These are phyloP conservation scores for Mormyrops attenuatus DNA, from an alignment of 2,797 vertebrate species.

Conservation along the genomic window DNA sequence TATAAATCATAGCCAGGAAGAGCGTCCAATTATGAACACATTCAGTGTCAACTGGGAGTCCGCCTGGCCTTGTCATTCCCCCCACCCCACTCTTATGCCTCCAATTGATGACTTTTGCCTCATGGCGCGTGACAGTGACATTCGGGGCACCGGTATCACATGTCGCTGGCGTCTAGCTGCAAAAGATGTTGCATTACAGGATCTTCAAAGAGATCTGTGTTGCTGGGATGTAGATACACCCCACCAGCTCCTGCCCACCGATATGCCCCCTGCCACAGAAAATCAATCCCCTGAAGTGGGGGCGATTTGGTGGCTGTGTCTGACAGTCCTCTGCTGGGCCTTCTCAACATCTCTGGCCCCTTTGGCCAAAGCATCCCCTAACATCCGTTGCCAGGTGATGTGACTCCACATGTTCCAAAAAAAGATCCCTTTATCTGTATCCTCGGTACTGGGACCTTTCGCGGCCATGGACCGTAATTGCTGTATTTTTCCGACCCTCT, in stretches of 20 bases:
- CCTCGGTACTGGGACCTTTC: not conserved
- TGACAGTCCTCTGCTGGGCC: not conserved
- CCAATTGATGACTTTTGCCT: not conserved
- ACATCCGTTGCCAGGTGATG: not conserved
- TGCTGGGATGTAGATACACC: not conserved
- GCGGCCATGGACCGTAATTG: not conserved
- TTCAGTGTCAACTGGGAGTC: not conserved
- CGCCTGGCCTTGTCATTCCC: not conserved
- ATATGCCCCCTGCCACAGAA: slow-evolving; percentile 18
- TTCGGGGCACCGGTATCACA: not conserved
- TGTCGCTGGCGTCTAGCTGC: not conserved
- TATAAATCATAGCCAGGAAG: not conserved
- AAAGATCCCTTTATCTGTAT: not conserved
- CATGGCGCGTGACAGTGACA: not conserved
- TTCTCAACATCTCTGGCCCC: not conserved
- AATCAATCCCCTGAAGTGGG: not conserved
- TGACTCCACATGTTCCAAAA: not conserved
- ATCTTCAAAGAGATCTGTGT: slow-evolving; percentile 11
- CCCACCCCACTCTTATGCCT: not conserved
- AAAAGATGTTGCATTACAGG: not conserved
- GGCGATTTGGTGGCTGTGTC: not conserved
- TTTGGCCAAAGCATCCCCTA: not conserved
- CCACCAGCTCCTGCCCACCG: not conserved
- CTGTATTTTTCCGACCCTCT: not conserved
- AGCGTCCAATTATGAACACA: not conserved